Conservation (phyloP, 2,888 invertebrate species). For the Nomada fabriciana region DNA sequence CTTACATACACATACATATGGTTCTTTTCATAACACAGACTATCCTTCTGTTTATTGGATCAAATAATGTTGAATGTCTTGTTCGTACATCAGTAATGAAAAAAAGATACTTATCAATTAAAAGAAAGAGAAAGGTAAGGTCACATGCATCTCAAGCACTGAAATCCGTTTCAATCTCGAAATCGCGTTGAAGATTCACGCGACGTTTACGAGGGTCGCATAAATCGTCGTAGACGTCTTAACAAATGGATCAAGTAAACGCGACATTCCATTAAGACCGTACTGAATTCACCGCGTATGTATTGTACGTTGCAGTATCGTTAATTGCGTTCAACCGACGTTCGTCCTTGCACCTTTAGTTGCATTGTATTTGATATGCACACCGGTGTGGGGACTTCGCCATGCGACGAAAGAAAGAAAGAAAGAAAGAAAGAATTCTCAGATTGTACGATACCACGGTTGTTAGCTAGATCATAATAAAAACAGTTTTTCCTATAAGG, state of each 20-base stretch:
- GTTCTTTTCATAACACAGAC: too few relatives aligned
- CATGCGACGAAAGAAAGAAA: neutral
- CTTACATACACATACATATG: too few relatives aligned
- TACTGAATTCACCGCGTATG: constrained; percentile 32
- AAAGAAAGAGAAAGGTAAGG: neutral
- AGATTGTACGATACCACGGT: constrained; percentile 36
- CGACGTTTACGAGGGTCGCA: constrained; percentile 20
- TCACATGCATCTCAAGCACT: neutral
- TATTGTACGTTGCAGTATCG: constrained; percentile 49
- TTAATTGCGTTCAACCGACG: constrained; percentile 51
- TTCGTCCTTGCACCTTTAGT: constrained; percentile 55
- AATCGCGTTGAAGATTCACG: constrained; percentile 26
- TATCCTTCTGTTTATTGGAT: too few relatives aligned
- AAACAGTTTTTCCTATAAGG: neutral
- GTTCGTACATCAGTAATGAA: neutral
- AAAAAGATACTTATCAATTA: neutral
- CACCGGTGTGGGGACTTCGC: constrained; percentile 13
- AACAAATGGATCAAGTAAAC: constrained; percentile 57
- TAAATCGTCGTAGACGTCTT: constrained; percentile 50
- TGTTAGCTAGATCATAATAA: neutral
- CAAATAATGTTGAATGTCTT: too few relatives aligned
- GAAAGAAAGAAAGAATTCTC: neutral
- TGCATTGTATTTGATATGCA: constrained; percentile 39
- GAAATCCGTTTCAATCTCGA: constrained; percentile 29
- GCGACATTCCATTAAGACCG: constrained; percentile 42